Evolutionary conservation across 1,140 invertebrate species (phyloP).

Genomic region (Harpegnathos saltator): DNA sequence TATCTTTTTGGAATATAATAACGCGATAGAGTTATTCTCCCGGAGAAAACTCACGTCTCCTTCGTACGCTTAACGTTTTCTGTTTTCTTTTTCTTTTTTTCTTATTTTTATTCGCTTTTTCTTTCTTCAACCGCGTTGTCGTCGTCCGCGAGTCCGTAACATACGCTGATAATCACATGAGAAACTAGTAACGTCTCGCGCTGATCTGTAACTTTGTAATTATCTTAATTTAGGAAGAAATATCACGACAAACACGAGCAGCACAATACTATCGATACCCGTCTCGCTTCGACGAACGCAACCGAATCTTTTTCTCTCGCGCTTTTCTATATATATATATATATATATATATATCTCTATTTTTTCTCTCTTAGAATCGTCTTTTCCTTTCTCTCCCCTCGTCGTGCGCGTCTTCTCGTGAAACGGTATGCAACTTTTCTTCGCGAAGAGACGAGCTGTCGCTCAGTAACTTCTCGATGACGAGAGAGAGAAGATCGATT

Average conservation of each 20-base stretch:
- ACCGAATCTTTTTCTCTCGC: conserved; percentile 7
- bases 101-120: not conserved
- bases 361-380: not conserved
- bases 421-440: conserved; percentile 22
- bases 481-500: not conserved
- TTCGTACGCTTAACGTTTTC: conserved; percentile 31
- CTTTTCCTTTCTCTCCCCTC: not conserved
- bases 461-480: conserved; percentile 13
- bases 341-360: no score
- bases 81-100: no score
- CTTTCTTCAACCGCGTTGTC: not conserved
- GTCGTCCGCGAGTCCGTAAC: conserved; percentile 8
- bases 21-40: conserved; percentile 21
- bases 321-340: conserved; percentile 3
- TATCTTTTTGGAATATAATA: conserved; percentile 43
- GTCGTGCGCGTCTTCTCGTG: not conserved
- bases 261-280: conserved; percentile 35
- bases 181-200: conserved; percentile 50
- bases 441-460: conserved; percentile 27
- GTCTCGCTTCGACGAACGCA: conserved; percentile 23
- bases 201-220: conserved; percentile 47
- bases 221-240: conserved; percentile 64
- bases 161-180: conserved; percentile 40
- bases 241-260: conserved; percentile 67
- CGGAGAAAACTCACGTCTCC: conserved; percentile 17